Base-by-base conservation (phyloP, 1,140 invertebrate genomes). In the Adoxophyes honmai region DNA sequence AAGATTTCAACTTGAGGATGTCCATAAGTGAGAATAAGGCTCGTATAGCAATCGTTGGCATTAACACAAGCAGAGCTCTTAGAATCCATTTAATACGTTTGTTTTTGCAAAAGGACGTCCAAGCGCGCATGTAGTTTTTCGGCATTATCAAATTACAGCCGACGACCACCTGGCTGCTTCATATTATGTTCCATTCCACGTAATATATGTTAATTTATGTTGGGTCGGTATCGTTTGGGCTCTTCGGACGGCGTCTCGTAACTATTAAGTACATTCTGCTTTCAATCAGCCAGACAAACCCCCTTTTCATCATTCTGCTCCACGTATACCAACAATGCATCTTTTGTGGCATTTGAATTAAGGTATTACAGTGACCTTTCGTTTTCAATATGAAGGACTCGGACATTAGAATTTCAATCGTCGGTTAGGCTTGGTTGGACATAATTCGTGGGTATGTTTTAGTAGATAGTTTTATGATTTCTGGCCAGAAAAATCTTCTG, bases 61-160 rank as follows among this genome's bases (percentile, higher is more conserved):
- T n/a, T n/a, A n/a, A n/a, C n/a, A n/a, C 21, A 28, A 28, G 21
- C 6, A 6, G 21, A 28, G 6, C 21, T 28, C 21, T 28, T 28
- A 28, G 21, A 28, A 28, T 28, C 21, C 2, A 6, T 14, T 59
- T 57, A 34, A 18, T 57, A 13, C 48, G n/a, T 21, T 57, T 35
- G 73, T 75, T 76, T 75, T 72, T 68, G 71, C 55, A 37, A 51
- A 48, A 18, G 37, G 55, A 28, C 28, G 57, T 34, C 60, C 65
- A 70, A 73, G 72, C 62, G 55, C 64, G 71, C 21, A 21, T 48
- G 42, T 76, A 62, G 68, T 73, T 73, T 75, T 80, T 75, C 64
- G 69, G 66, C 62, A 34, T 60, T 78, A 80, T 85, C 78, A 67
- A 61, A 66, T 85, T 85, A 73, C 80, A 28, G 52, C 28, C 53